Evolutionary conservation across 1,140 invertebrate genomes (phyloP).

Genomic region (Drosophila bocqueti): DNA sequence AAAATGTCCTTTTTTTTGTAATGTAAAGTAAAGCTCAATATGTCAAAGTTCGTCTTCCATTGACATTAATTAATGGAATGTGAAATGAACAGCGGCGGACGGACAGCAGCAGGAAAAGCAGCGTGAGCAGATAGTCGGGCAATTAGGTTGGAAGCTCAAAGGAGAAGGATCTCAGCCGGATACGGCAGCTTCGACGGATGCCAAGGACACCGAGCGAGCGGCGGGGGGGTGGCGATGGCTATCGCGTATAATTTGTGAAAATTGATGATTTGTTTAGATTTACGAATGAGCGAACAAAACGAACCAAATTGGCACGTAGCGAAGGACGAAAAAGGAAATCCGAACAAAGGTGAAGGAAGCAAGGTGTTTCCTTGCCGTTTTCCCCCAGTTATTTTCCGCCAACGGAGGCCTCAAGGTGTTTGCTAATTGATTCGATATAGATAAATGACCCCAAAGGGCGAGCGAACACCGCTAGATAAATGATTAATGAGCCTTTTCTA

Average conservation of each 20-base stretch:
- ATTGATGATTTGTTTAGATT: constrained; percentile 84
- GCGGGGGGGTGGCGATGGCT: constrained; percentile 8
- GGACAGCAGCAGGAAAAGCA: constrained; percentile 64
- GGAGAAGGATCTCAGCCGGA: constrained; percentile 17
- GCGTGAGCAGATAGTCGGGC: constrained; percentile 57
- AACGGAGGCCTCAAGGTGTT: constrained; percentile 62
- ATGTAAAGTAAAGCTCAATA: constrained; percentile 69
- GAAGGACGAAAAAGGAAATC: constrained; percentile 45
- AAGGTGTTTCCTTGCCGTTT: constrained; percentile 18
- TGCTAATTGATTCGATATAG: constrained; percentile 81
- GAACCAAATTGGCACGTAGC: constrained; percentile 80
- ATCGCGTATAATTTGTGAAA: constrained; percentile 81
- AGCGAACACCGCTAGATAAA: constrained; percentile 44
- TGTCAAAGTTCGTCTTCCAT: constrained; percentile 76
- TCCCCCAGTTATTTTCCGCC: constrained; percentile 2
- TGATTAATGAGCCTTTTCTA: constrained; percentile 64
- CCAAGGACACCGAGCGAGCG: neutral
- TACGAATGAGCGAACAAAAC: constrained; percentile 81
- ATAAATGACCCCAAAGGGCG: constrained; percentile 71
- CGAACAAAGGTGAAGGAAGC: constrained; percentile 23
- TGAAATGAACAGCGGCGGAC: constrained; percentile 70
- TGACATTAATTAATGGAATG: constrained; percentile 82
- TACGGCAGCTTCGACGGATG: constrained; percentile 16
- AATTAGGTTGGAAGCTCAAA: constrained; percentile 66
- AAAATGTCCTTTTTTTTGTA: constrained; percentile 8